A percentile compares a stretch with the other conserved stretches of the same genome.
Conservation (phyloP, 1,140 invertebrate genomes). For the Trichogramma pretiosum region DNA sequence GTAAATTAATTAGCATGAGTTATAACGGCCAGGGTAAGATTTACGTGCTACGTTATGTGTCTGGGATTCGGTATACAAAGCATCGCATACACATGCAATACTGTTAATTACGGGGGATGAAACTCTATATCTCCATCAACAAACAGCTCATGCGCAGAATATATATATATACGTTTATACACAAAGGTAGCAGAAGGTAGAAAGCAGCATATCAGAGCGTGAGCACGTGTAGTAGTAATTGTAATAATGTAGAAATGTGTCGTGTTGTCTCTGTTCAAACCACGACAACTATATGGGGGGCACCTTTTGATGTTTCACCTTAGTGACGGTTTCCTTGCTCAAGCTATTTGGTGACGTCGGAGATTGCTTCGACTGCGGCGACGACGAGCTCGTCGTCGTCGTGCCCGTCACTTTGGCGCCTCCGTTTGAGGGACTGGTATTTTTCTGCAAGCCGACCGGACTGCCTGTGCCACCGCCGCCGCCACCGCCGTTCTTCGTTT, state of each 20-base stretch:
- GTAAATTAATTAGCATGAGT: no score
- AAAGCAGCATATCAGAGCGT: not conserved
- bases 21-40: no score
- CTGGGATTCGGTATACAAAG: no score
- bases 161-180: not conserved
- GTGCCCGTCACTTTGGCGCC: not conserved
- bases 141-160: no score
- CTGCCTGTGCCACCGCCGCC: not conserved
- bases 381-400: constrained; percentile 13
- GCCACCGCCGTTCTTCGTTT: not conserved
- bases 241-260: constrained; percentile 5
- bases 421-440: not conserved
- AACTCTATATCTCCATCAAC: no score
- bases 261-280: no score
- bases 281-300: no score
- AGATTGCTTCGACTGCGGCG: constrained; percentile 44
- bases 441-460: not conserved
- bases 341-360: constrained; percentile 49
- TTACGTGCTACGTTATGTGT: no score
- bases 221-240: constrained; percentile 10
- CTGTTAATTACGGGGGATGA: no score
- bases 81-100: no score
- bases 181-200: not conserved
- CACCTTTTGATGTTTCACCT: constrained; percentile 58
- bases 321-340: constrained; percentile 51